phyloP scores from a whole-genome alignment of 2,113 vertebrate species.

The Entelurus aequoreus region DNA sequence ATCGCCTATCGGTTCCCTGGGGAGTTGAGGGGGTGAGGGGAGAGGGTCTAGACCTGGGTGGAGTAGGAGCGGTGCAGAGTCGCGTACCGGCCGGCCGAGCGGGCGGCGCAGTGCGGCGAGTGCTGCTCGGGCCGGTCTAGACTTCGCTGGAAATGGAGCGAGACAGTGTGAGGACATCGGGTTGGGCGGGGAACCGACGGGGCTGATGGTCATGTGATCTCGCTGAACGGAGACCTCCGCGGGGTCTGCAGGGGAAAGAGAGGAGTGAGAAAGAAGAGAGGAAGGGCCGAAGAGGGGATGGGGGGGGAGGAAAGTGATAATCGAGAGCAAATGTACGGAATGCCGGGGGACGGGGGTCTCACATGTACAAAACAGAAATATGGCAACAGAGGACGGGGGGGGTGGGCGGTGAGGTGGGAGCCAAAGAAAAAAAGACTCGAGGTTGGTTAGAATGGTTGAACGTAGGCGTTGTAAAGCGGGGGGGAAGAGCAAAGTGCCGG shows the following conservation, averaged over 20 bases:
- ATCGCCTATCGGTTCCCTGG: slow-evolving; percentile 69
- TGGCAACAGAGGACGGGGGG: slow-evolving; percentile 33
- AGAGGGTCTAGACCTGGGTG: slow-evolving; percentile 65
- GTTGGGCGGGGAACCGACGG: slow-evolving; percentile 75
- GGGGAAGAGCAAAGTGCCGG: slow-evolving; percentile 54
- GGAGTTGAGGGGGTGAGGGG: slow-evolving; percentile 23
- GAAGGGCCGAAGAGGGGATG: slow-evolving; percentile 16
- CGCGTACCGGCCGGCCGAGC: slow-evolving; percentile 36
- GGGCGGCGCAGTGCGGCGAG: slow-evolving; percentile 53
- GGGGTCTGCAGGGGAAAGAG: slow-evolving; percentile 72
- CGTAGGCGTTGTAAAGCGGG: slow-evolving; percentile 60
- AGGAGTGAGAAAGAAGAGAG: slow-evolving; percentile 54
- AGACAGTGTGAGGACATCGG: slow-evolving; percentile 76
- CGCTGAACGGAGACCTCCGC: slow-evolving; percentile 71
- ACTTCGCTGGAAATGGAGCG: slow-evolving; percentile 78
- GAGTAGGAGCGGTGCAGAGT: slow-evolving; percentile 64
- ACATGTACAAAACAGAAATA: slow-evolving; percentile 41
- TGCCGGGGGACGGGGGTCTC: slow-evolving; percentile 4
- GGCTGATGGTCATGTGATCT: slow-evolving; percentile 83
- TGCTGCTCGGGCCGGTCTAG: slow-evolving; percentile 66
- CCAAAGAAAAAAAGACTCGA: slow-evolving; percentile 11
- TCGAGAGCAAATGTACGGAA: slow-evolving; percentile 48
- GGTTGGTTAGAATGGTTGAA: slow-evolving; percentile 60
- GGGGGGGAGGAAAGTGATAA: slow-evolving; percentile 37
- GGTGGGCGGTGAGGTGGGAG: slow-evolving; percentile 17